Base-by-base conservation (phyloP, 2,113 vertebrate genomes). In the Periophthalmodon schlosseri region DNA sequence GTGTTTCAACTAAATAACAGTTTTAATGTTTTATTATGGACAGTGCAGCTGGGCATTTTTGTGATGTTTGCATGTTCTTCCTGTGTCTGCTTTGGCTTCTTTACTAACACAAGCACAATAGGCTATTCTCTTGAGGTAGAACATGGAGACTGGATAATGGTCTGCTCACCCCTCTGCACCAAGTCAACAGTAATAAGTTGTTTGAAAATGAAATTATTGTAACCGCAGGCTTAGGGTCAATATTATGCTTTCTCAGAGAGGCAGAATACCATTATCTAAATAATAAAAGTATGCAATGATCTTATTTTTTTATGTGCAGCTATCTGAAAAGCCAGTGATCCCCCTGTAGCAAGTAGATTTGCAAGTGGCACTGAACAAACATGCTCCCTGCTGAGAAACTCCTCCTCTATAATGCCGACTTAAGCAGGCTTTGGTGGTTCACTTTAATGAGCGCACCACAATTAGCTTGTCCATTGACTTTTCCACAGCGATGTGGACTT, bases 371-470 rank as follows among this genome's bases (percentile, higher is more conserved):
- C 63, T 44, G 63, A 65, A 39, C 20, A 65, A 65, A 65, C 63
- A 64, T 18, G 28, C 33, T 63, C 16, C 60, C 63, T 65, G 33
- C 61, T 65, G 61, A 65, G 61, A 65, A 20, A 18, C 34, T 64
- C 18, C 61, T 61, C 61, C 33, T 65, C 34, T 65, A 10, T 44
- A 39, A 65, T 39, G 39, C 33, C 20, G 33, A 65, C 36, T 65
- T 63, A 68, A 68, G 21, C 39, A 49, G 66, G 39, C 44, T 68
- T 49, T 68, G 39, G 66, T 49, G 44, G 66, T 68, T 68, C 66
- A 68, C 12, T 68, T 68, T 68, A 68, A 68, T 68, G 66, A 68
- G 44, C 14, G n/a, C 66, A 68, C 39, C n/a, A 46, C 66, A 68
- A 68, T 68, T 68, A 68, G 66, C 36, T 23, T n/a, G 18, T 49